Base-by-base conservation (phyloP, 2,113 vertebrate species). In the Bubo bubo region DNA sequence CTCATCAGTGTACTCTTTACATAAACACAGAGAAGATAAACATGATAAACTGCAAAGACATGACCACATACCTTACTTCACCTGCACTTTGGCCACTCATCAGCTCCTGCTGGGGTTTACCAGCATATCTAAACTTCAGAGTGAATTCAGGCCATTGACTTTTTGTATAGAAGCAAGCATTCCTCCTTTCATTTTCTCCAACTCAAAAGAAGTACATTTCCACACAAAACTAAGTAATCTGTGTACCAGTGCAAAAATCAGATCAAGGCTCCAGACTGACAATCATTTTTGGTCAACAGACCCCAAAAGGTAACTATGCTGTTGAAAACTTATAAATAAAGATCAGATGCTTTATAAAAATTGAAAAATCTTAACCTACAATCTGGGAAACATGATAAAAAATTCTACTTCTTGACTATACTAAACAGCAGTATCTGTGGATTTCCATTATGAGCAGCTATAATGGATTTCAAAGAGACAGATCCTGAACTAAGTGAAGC, bases 61-160 rank as follows among this genome's bases (percentile, higher is more conserved):
- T 1, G 49, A 77, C 72, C 71, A 94, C 82, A 35, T 50, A 66
- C 72, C 81, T 86, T 26, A 43, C 85, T 73, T 53, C 92, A 88
- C 90, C 90, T 82, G 95, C 79, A 70, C 95, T 96, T 70, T 90
- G 96, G 63, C 83, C 96, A 9, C 75, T 34, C 82, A 41, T 56
- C 85, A 70, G 23, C 22, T 70, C 72, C 74, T 90, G 62, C 55
- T 32, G 32, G 58, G 30, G 13, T 4, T 23, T 41, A 64, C 23
- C 53, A 70, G 77, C 70, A 2, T 10, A 35, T 10, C 39, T 9
- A 34, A 67, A 14, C 62, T 41, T 20, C 75, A 50, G 3, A 81
- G 41, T 2, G 4, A 83, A 35, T 11, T 56, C 85, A 55, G 55
- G 35, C 21, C 13, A 1, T 3, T 70, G 50, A 21, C 64, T 79